Conservation (phyloP, 2,113 vertebrate species). For the Halcyon senegalensis region DNA sequence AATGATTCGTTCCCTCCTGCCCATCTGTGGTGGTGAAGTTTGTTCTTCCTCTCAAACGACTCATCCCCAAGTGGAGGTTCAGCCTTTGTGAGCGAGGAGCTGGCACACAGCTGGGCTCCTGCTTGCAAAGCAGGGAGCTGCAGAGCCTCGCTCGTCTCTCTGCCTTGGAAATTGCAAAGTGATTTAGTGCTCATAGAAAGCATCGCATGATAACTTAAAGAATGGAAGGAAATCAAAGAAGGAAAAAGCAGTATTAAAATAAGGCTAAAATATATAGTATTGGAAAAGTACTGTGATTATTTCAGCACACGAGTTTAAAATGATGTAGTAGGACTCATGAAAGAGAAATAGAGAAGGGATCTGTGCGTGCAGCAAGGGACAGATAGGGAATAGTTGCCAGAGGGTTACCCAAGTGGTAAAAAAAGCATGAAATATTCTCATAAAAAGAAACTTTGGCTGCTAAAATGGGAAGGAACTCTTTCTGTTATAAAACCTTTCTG, state of each 20-base stretch:
- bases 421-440: background rate
- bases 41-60: background rate
- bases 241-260: background rate
- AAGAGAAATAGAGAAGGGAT: background rate
- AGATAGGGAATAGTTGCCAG: background rate
- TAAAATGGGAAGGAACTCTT: background rate
- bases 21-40: background rate
- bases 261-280: background rate
- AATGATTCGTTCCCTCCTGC: background rate
- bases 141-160: background rate
- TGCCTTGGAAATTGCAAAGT: background rate
- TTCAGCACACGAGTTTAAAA: background rate
- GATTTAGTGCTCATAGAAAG: background rate
- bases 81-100: background rate
- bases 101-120: background rate
- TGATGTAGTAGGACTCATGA: background rate
- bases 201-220: background rate
- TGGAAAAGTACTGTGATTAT: background rate
- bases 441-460: background rate
- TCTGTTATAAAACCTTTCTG: background rate
- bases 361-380: background rate
- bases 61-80: background rate
- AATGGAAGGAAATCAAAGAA: background rate
- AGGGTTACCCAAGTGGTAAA: background rate
- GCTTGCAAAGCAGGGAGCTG: background rate